Evolutionary conservation across 2,888 invertebrate genomes (phyloP), one percentile per base, ranked within the genome.

Genomic region (Argynnis bischoffii): DNA sequence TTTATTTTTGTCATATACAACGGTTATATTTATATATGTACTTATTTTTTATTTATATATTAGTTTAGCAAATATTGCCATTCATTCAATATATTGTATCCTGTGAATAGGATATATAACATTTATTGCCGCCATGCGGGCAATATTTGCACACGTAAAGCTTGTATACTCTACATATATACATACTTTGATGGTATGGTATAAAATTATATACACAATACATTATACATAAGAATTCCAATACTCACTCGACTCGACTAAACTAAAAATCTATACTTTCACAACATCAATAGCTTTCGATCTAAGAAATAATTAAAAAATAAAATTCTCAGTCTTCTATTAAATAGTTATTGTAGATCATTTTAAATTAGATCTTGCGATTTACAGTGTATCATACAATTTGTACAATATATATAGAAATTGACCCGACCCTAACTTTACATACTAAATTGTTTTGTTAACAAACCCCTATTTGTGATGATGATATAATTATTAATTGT

Each of bases 321-420:
- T 83, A 84, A 87, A 82, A 83, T 81, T 84, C 81, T 91, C 91
- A 91, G 91, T 91, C 91, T 91, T 90, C 89, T 88, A 90, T 89
- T 85, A 86, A 84, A 86, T 85, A 88, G 86, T 87, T 82, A 79
- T 80, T 67, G 76, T 84, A 87, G 84, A 88, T 86, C 78, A 75
- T 80, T 81, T 81, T 78, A 84, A 78, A 81, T 86, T 81, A 88
- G 85, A 89, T 88, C 85, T 79, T 63, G 77, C 73, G 80, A 87
- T 86, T 85, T 85, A 86, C 81, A 85, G 71, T 80, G 77, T 83
- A 84, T 83, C 66, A 81, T 88, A 89, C 87, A 89, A 77, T 88
- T 85, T 89, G 83, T 90, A 90, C 89, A 89, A 77, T 70, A 75
- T 70, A 75, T 76, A 73, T 71, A 77, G 74, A 77, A 84, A 85